Percentiles rank a stretch among this genome's conserved stretches.
These are phyloP conservation scores for Nowickia ferox DNA, from an alignment of 2,888 invertebrate species.

Conservation along the genomic window DNA sequence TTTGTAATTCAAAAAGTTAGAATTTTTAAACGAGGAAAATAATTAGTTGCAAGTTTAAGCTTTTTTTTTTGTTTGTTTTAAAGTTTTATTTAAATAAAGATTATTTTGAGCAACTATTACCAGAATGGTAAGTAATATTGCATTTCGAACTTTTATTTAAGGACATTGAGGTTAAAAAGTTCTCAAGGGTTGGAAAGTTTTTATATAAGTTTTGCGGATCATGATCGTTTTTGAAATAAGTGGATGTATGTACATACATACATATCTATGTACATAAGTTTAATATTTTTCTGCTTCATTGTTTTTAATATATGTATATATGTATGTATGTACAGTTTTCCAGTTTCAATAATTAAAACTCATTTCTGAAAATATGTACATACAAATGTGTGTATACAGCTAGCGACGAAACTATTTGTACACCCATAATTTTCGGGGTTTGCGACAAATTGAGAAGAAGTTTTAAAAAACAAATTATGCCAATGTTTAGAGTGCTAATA, in stretches of 20 bases:
- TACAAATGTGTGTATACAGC: too few relatives aligned
- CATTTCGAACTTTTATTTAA: slow-evolving; percentile 10
- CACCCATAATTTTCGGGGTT: too few relatives aligned
- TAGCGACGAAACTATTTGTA: too few relatives aligned
- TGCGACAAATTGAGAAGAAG: too few relatives aligned
- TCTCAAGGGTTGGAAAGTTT: slow-evolving; percentile 37
- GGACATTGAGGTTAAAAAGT: slow-evolving; percentile 47
- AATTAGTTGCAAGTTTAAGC: neutral
- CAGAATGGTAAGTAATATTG: slow-evolving; percentile 61
- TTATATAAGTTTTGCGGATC: neutral
- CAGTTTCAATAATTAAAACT: too few relatives aligned
- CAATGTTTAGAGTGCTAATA: too few relatives aligned
- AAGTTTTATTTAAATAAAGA: slow-evolving; percentile 34
- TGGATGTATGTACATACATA: neutral
- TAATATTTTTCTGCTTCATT: too few relatives aligned
- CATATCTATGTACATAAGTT: too few relatives aligned
- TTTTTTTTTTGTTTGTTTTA: neutral
- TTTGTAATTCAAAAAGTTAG: neutral
- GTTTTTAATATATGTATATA: too few relatives aligned
- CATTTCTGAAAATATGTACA: too few relatives aligned
- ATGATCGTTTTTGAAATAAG: neutral
- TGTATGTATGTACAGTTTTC: too few relatives aligned
- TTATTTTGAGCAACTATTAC: neutral
- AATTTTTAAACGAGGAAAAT: neutral
- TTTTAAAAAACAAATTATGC: too few relatives aligned